These are phyloP conservation scores for Calliphora vomitoria DNA, from an alignment of 2,888 invertebrate genomes.

Conservation along the genomic window DNA sequence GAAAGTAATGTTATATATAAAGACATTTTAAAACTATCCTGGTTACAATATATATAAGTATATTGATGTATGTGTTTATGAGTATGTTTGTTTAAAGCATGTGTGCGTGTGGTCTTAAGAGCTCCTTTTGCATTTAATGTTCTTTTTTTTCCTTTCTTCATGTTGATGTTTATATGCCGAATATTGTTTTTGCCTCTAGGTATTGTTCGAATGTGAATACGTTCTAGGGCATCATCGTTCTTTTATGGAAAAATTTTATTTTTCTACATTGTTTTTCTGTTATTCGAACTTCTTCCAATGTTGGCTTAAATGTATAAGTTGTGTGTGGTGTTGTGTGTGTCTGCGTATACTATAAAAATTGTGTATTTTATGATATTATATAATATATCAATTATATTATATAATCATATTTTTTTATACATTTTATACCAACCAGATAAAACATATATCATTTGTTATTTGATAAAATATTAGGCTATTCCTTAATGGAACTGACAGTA, in stretches of 20 bases:
- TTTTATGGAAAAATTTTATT: constrained; percentile 24
- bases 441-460: constrained; percentile 15
- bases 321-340: not conserved
- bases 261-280: constrained; percentile 14
- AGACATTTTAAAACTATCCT: not conserved
- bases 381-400: constrained; percentile 46
- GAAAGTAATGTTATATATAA: not conserved
- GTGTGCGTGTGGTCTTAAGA: constrained; percentile 43
- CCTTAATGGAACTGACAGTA: not conserved
- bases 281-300: constrained; percentile 12
- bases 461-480: not conserved
- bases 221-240: constrained; percentile 2
- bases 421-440: not conserved
- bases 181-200: constrained; percentile 33
- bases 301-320: constrained; percentile 1
- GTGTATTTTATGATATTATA: constrained; percentile 36
- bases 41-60: not conserved
- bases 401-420: constrained; percentile 9
- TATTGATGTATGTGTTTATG: constrained; percentile 4
- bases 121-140: constrained; percentile 27
- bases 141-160: not conserved
- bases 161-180: constrained; percentile 1
- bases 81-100: not conserved
- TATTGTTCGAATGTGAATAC: constrained; percentile 12
- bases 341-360: not conserved